A percentile compares a stretch with the other conserved stretches of the same genome.
phyloP scores from a whole-genome alignment of 1,140 invertebrate genomes.

The Hypothenemus hampei region DNA sequence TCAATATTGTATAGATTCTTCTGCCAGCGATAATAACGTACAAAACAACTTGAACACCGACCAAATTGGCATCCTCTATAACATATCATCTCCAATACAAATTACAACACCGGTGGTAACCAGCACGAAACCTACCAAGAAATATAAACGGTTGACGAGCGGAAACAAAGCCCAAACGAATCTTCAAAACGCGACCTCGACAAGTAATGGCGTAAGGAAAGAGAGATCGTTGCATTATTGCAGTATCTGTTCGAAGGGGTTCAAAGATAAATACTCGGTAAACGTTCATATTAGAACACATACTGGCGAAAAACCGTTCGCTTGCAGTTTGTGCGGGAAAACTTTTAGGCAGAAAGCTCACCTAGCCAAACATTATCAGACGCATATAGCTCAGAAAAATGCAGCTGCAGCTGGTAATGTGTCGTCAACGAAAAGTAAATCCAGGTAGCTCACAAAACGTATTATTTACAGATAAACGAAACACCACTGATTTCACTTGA shows the following conservation, averaged over 20 bases:
- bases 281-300: slow-evolving; percentile 89
- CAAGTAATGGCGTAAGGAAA: slow-evolving; percentile 61
- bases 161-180: slow-evolving; percentile 40
- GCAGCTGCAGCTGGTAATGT: slow-evolving; percentile 42
- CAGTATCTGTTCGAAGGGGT: slow-evolving; percentile 86
- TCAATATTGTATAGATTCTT: slow-evolving; percentile 61
- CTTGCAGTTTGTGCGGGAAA: slow-evolving; percentile 82
- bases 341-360: slow-evolving; percentile 95
- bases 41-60: slow-evolving; percentile 49
- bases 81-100: slow-evolving; percentile 39
- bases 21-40: slow-evolving; percentile 46
- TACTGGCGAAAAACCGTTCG: slow-evolving; percentile 86
- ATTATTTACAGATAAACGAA: no score
- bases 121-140: slow-evolving; percentile 50
- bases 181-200: slow-evolving; percentile 46
- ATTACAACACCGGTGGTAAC: slow-evolving; percentile 50
- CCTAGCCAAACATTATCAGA: slow-evolving; percentile 95
- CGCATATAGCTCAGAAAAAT: slow-evolving; percentile 79
- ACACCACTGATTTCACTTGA: no score
- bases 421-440: slow-evolving; percentile 39
- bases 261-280: slow-evolving; percentile 90
- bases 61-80: slow-evolving; percentile 44
- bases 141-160: slow-evolving; percentile 49
- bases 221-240: slow-evolving; percentile 85
- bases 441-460: slow-evolving; percentile 37